Evolutionary conservation across 2,797 vertebrate species (phyloP), one percentile per base, ranked within the genome.

Genomic region (Xerus rutilus): DNA sequence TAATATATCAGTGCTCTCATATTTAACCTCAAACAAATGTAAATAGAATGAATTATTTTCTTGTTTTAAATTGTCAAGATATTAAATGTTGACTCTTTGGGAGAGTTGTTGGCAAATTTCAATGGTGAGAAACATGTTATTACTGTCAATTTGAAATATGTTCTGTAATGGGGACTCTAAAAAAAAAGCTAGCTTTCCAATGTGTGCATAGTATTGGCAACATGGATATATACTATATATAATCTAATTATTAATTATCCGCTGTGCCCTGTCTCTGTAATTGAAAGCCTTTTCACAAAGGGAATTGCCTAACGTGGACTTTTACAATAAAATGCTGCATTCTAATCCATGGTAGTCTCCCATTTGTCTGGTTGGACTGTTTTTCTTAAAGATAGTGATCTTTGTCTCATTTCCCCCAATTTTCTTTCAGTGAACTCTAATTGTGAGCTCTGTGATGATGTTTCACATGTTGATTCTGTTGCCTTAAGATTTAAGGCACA

Each of bases 251-350:
- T 97, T 96, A 95, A 96, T 96, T 98, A 98, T 98, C 91, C 93
- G 83, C 91, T 98, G 96, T 94, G 98, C 98, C 97, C 96, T 91
- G 96, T 97, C 93, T 95, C 98, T 99, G 99, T 99, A 99, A 98
- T 98, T 98, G 95, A 98, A 98, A 98, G 98, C 98, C 99, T 99
- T 99, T 99, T 99, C 99, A 99, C 99, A 99, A 99, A 98, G 98
- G 98, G 99, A 99, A 98, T 99, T 99, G 99, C 99, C 99, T 99
- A 98, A 99, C 97, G 99, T 99, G 98, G 98, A 99, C 98, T 99
- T 99, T 99, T 99, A 98, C 99, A 99, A 99, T 99, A 99, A 99
- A 99, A 98, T 97, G 97, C 98, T 99, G 98, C 99, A 99, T 98
- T 98, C 64, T 95, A 96, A 64, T 84, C 83, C 39, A 84, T 52